Evolutionary conservation across 2,888 invertebrate species (phyloP), one percentile per base, ranked within the genome.

Genomic region (Bombyx huttoni): DNA sequence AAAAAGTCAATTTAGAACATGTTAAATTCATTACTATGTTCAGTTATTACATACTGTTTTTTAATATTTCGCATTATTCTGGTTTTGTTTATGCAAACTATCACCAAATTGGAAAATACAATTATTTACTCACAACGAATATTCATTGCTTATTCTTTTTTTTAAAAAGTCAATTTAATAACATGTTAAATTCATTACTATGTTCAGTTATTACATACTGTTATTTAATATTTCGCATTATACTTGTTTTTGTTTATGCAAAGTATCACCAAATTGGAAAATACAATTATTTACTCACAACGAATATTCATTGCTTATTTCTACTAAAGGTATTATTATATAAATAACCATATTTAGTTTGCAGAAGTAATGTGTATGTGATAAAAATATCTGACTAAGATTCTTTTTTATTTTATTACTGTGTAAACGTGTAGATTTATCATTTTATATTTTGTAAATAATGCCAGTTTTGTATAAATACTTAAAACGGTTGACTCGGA

Each of bases 381-480:
- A 84, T 83, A 82, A 78, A 76, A 65, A 65, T 81, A 79, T 81
- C 76, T 80, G 75, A 77, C 70, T 80, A 79, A 78, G 78, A 76
- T 73, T 70, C 75, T 70, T 74, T 76, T 60, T 79, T 74, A 78
- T 76, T 81, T 80, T 80, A 78, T 73, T 75, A 75, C 71, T 70
- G 70, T 71, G 70, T 63, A 75, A 76, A 75, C 71, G 60, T 69
- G 64, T 82, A 81, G 76, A 72, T 78, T 70, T 74, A 79, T 74
- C 64, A 62, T 72, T 65, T 47, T 51, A 46, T 78, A 73, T 73
- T 73, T 73, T 83, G 82, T 82, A 83, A 75, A 83, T 82, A 81
- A 74, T 74, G 71, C 76, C 74, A 73, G 73, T 77, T 75, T 79
- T 78, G 71, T 81, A 78, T 24, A 73, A 68, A 67, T 72, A 66